Evolutionary conservation across 2,888 invertebrate species (phyloP), one percentile per base, ranked within the genome.

Genomic region (Macaria notata): DNA sequence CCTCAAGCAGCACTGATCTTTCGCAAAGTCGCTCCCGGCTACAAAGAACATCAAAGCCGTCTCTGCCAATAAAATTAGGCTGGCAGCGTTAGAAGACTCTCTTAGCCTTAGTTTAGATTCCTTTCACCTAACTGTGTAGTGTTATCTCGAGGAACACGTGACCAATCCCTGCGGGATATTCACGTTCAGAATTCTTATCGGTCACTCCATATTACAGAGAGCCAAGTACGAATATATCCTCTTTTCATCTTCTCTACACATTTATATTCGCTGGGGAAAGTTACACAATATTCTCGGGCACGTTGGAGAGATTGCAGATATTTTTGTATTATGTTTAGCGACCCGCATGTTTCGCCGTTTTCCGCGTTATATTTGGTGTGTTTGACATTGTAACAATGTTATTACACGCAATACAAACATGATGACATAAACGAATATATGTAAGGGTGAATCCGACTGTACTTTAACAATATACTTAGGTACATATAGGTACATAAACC

Each of bases 171-270:
- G 9, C 41, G 56, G 41, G 51, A 56, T 47, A 50, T 43, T 30
- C 31, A 42, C 51, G 9, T 56, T 56, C 56, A 47, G 47, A 42
- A 50, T 56, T 56, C 47, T 38, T 52, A 52, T 52, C 44, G 47
- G 51, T 48, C 56, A 44, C 52, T 51, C 51, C n/a, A 47, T 31
- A 39, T 44, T 45, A 44, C 44, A 48, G 9, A 7, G 7, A 36
- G 19, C 19, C 19, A 19, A 19, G 19, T 19, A 36, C 33, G 41
- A 41, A 9, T 51, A 41, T 48, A 56, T 52, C 44, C 39, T 47
- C 7, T 46, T 56, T 56, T 47, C 50, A 51, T 50, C 31, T 51
- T 31, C 43, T 43, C 33, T 43, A 47, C 56, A 47, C 43, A 41
- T 47, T 46, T 31, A 8, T 55, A 31, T 47, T 38, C 56, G 9